Evolutionary conservation across 2,113 vertebrate species (phyloP).

Genomic region (Galbula dea): DNA sequence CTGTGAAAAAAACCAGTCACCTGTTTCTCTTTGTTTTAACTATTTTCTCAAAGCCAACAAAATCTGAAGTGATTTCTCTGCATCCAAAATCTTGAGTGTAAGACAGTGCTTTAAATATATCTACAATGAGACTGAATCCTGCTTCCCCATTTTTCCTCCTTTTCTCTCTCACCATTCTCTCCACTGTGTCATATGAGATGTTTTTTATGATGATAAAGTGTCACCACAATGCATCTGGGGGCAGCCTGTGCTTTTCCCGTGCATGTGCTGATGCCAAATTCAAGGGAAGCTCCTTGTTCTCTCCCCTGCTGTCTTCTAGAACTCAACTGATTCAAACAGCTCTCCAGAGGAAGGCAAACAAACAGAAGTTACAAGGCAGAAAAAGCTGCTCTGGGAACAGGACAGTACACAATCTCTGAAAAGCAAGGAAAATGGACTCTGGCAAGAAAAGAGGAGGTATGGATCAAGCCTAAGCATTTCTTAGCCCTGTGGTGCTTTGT

Average conservation of each 20-base stretch:
- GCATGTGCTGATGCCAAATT: background rate
- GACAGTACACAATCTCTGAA: constrained; percentile 2
- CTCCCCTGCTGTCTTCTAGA: constrained; percentile 48
- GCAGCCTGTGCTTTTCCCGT: background rate
- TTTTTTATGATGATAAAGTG: background rate
- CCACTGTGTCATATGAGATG: background rate
- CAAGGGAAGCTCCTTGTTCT: background rate
- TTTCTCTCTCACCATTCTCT: background rate
- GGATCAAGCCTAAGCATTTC: background rate
- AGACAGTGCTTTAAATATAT: background rate
- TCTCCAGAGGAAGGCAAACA: constrained; percentile 54
- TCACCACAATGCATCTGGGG: background rate
- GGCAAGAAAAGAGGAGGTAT: constrained; percentile 64
- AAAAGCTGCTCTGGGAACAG: constrained; percentile 61
- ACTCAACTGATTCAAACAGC: constrained; percentile 52
- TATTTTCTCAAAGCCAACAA: background rate
- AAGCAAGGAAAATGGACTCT: constrained; percentile 12
- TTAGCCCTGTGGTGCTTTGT: background rate
- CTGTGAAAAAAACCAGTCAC: background rate
- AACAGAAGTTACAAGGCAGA: constrained; percentile 64
- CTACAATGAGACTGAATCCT: background rate
- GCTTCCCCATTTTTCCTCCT: background rate
- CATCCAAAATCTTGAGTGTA: background rate
- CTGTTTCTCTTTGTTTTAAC: background rate
- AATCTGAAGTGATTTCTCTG: background rate